These are phyloP conservation scores for Heteropelma amictum DNA, from an alignment of 2,888 invertebrate species.

Conservation along the genomic window DNA sequence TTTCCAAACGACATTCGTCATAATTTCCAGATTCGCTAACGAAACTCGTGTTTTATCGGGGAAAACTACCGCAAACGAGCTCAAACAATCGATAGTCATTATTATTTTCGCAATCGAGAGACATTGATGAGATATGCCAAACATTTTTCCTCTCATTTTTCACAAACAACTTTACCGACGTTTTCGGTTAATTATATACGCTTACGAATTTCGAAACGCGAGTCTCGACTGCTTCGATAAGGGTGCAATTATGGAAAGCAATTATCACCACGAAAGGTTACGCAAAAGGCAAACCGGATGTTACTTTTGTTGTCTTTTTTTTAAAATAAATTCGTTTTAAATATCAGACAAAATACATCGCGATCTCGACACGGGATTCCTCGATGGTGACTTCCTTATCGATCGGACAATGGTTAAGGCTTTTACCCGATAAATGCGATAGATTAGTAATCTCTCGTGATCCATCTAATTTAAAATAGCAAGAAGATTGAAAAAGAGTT, in stretches of 20 bases:
- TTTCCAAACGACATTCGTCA: no score
- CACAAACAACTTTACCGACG: no score
- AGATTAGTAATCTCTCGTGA: background rate
- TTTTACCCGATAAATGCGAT: background rate
- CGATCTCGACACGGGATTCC: background rate
- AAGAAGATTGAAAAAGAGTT: background rate
- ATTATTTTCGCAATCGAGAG: no score
- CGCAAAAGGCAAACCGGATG: background rate
- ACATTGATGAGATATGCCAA: no score
- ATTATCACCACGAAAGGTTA: background rate
- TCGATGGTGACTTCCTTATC: background rate
- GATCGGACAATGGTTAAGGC: background rate
- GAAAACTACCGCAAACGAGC: no score
- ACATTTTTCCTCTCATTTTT: no score
- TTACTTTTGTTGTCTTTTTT: background rate
- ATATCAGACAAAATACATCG: constrained; percentile 2
- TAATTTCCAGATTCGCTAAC: no score
- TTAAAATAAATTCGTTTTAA: background rate
- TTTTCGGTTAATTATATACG: no score
- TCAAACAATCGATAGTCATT: no score
- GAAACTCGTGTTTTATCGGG: no score
- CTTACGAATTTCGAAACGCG: no score
- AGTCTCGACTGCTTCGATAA: no score
- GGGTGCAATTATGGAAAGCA: background rate
- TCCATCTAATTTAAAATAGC: background rate